Base-by-base conservation (phyloP, 2,888 invertebrate genomes). In the Rhopalosiphum nymphaeae region DNA sequence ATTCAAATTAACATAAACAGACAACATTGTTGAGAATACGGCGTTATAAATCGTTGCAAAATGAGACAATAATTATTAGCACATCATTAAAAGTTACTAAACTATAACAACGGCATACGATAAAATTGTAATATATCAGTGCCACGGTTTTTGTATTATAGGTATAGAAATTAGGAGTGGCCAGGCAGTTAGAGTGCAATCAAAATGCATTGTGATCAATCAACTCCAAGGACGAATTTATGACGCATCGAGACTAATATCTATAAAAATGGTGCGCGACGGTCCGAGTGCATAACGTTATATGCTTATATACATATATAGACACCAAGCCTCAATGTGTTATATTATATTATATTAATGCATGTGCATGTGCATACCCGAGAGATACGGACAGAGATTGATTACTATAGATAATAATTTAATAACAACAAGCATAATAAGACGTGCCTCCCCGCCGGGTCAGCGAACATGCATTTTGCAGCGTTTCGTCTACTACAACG, bases 201-300 rank as follows among this genome's bases (percentile, higher is more conserved):
- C 67, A 91, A 94, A 93, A 57, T 91, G 91, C 91, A 94, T 94
- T 61, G 94, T 56, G 94, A 94, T 91, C 87, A 91, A 91, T 94
- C 94, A 86, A 91, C 86, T 86, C 61, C 94, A 94, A 94, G 94
- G 94, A 90, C 90, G 53, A 91, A 90, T 90, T 90, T 85, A 90
- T 61, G 78, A 78, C 78, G 78, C 78, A 78, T 78, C 36, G 78
- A 92, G 36, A 93, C 67, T 26, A 87, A 85, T 88, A 88, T 88
- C 90, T 67, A 67, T 67, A 67, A 78, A 91, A 91, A 91, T n/a
- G 42, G 84, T 53, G 91, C 7, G 49, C 78, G 91, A 13, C 46
- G 67, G 90, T 78, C 9, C 26, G 84, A 56, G 56, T 56, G 84
- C 85, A 91, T 29, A n/a, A 57, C 29, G 46, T 46, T 85, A 49